A percentile compares a stretch with the other conserved stretches of the same genome.
Conservation (phyloP, 2,113 vertebrate species). For the Chaetodon auriga region DNA sequence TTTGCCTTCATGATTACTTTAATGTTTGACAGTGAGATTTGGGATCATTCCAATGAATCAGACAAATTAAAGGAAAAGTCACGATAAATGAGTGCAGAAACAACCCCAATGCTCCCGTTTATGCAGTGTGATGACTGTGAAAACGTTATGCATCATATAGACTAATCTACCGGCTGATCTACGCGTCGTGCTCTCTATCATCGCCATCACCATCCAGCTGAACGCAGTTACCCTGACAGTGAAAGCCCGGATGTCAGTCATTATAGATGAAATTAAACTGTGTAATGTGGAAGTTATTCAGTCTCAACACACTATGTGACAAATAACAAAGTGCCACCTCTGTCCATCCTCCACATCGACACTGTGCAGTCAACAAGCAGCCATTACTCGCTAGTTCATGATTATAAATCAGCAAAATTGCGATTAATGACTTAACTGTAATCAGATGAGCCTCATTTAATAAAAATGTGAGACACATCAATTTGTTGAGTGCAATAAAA, state of each 20-base stretch:
- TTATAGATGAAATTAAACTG: neutral
- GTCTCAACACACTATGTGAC: neutral
- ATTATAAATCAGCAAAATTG: neutral
- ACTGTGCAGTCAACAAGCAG: neutral
- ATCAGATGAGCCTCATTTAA: neutral
- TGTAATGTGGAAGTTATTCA: neutral
- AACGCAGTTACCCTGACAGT: neutral
- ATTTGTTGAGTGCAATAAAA: neutral
- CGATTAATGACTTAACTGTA: neutral
- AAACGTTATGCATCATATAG: neutral
- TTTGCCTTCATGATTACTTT: conserved; percentile 1
- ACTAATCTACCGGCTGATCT: neutral
- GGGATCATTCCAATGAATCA: neutral
- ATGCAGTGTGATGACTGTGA: neutral
- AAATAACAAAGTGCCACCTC: neutral
- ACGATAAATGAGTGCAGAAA: neutral
- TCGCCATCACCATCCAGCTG: neutral
- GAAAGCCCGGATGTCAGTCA: neutral
- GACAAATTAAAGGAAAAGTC: too few species aligned
- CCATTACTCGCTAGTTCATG: neutral
- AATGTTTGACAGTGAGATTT: neutral
- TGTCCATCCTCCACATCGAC: neutral
- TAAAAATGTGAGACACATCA: too few species aligned
- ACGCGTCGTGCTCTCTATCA: neutral
- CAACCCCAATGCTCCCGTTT: too few species aligned